phyloP scores from a whole-genome alignment of 2,113 vertebrate species.

The Pomatostomus ruficeps region DNA sequence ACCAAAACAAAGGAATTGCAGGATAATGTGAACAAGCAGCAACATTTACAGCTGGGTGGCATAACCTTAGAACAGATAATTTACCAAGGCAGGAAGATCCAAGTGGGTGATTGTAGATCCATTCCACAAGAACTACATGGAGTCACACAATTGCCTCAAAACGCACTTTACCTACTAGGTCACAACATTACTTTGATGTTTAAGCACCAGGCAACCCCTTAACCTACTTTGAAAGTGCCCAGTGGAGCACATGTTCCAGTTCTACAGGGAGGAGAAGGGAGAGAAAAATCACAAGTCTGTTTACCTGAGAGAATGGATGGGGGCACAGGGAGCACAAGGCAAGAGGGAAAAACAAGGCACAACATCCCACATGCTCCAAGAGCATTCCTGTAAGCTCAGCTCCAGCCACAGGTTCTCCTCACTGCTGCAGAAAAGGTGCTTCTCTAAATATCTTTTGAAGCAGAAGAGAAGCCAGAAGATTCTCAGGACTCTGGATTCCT shows the following conservation, averaged over 20 bases:
- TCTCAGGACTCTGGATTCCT: background rate
- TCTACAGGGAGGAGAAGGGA: background rate
- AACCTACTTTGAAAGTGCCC: background rate
- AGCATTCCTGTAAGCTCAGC: background rate
- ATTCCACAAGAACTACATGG: background rate
- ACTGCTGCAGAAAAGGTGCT: background rate
- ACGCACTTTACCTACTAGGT: background rate
- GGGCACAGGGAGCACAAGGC: background rate
- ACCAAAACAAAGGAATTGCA: background rate
- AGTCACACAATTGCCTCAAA: background rate
- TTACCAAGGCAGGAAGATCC: background rate
- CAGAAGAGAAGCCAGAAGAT: background rate
- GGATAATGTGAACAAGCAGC: background rate
- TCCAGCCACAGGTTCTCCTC: no score
- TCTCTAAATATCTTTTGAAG: background rate
- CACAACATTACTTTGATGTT: background rate
- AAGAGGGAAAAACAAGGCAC: background rate
- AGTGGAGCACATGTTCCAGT: background rate
- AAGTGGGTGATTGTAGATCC: background rate
- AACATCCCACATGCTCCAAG: rapidly evolving
- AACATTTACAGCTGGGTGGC: background rate
- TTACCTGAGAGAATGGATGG: background rate
- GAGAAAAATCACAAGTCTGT: background rate
- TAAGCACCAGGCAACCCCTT: background rate
- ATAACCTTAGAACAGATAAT: background rate